Percentiles rank a stretch among this genome's conserved stretches.
phyloP scores from a whole-genome alignment of 1,140 invertebrate genomes.

The Coptotermes formosanus region DNA sequence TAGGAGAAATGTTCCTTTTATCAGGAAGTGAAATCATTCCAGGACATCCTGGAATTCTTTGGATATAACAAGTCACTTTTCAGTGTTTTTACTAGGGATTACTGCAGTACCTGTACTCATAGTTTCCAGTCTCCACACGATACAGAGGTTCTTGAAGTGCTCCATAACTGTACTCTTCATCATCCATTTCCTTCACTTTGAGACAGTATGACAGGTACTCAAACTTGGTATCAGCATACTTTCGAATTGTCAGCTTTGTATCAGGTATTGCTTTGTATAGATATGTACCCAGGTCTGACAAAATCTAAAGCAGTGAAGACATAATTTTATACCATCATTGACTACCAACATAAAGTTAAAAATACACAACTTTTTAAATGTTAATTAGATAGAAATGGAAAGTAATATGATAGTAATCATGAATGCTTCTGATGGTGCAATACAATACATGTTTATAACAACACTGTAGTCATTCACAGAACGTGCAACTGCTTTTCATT shows the following conservation, averaged over 20 bases:
- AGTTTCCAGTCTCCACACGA: conserved; percentile 97
- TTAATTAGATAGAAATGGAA: too few species aligned
- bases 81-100: background rate
- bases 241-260: conserved; percentile 94
- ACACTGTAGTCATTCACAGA: too few species aligned
- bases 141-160: conserved; percentile 95
- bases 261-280: conserved; percentile 97
- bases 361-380: too few species aligned
- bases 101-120: conserved; percentile 83
- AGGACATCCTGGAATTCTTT: too few species aligned
- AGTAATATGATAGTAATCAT: too few species aligned
- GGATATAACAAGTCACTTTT: background rate
- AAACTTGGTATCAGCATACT: conserved; percentile 97
- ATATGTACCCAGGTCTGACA: conserved; percentile 93
- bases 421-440: too few species aligned
- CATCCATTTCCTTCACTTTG: conserved; percentile 98
- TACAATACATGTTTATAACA: too few species aligned
- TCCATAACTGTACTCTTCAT: conserved; percentile 94
- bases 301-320: conserved; percentile 60
- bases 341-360: background rate
- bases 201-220: conserved; percentile 98
- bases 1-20: too few species aligned
- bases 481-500: too few species aligned
- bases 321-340: background rate
- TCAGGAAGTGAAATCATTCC: too few species aligned